Evolutionary conservation across 2,888 invertebrate genomes (phyloP), one percentile per base, ranked within the genome.

Genomic region (Pogonocherus hispidulus): DNA sequence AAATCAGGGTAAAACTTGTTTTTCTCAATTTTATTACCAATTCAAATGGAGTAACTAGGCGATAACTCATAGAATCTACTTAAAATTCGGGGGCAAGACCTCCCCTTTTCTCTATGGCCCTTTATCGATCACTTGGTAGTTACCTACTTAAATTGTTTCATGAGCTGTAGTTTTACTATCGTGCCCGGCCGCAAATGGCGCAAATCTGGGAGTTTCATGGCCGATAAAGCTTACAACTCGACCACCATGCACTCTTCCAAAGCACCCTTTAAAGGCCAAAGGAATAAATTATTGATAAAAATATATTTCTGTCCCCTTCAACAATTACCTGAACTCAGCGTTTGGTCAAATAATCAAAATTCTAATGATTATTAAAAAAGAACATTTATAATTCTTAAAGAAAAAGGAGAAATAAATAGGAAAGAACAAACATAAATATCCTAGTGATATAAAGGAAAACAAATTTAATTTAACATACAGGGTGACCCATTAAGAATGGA

Each of bases 1-100:
- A 82, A 82, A 81, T 81, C 81, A 80, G 69, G 66, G 72, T 60
- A 80, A 80, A 79, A 79, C 80, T 81, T 80, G 81, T 82, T 81
- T 80, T 79, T 80, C 8, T 78, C 79, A 79, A 81, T 81, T 81
- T 80, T 81, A 82, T 82, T 81, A 82, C 82, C 82, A 82, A 82
- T 82, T 82, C 82, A 82, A 81, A 82, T 81, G 79, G 77, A 79
- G 81, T 81, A 81, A 80, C 78, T 77, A 78, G 75, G 79, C 78
- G 76, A 81, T 81, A 81, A 80, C 76, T 81, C 80, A 80, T 77
- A 76, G 73, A 76, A 79, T 79, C 79, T 76, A 75, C 77, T 79
- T 76, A 76, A 74, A 78, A 80, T 79, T 79, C 78, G 76, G 75
- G 73, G 77, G 78, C 76, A 72, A 72, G 70, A 37, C 22, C 62